Base-by-base conservation (phyloP, 2,113 vertebrate genomes). In the Cygnus buccinator region DNA sequence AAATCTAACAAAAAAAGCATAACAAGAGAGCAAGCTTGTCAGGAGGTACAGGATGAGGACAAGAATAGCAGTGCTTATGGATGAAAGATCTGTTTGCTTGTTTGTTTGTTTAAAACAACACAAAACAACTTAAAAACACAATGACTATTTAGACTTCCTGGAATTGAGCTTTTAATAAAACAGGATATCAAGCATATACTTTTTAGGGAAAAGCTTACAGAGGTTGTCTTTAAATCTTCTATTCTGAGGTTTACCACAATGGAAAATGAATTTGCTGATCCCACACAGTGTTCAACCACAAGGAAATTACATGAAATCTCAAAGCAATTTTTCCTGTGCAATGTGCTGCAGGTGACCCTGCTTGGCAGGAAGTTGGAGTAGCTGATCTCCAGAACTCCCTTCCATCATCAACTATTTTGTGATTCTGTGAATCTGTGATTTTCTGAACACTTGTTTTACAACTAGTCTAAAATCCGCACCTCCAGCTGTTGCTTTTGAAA, bases 1-100 rank as follows among this genome's bases (percentile, higher is more conserved):
- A 84, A 75, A 59, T 3, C 2, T 1, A 0, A 21, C 17, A 84
- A 44, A 46, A 48, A 48, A 48, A 33, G 6, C 13, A 11, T 11
- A 73, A 54, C 4, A 59, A 41, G 62, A 54, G 25, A 52, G 16
- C 5, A 31, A 14, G 9, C 20, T 57, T 62, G 15, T 23, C 17
- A 44, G 10, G 44, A 78, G 33, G 20, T 33, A 4, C 14, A 52
- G 50, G 4, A 61, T 37, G 37, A 90, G 10, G 18, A 26, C 15
- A 68, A 83, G 87, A 87, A 12, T 8, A 59, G n/a, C 6, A 52
- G 4, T 35, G 18, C 10, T 48, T 19, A 18, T 17, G 6, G 4
- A 37, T 43, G 11, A 2, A 59, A 26, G 20, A 48, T 48, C 21
- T 48, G 46, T 48, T 48, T 48, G 46, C 9, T 39, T 39, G 9